Conservation (phyloP, 2,113 vertebrate genomes). For the human region GRCh38 chr9:24171501-24172000, state of each 20-base stretch:
- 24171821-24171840: background rate
- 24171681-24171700: background rate
- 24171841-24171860: background rate
- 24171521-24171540: conserved; percentile 31
- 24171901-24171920: background rate
- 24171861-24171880: background rate
- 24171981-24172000: background rate
- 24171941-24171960: background rate
- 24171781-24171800: background rate
- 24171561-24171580: conserved; percentile 1
- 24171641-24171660: background rate
- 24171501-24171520: conserved; percentile 18
- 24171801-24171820: background rate
- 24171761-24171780: background rate
- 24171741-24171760: background rate
- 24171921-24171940: background rate
- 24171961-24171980: background rate
- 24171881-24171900: background rate
- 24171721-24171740: background rate
- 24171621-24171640: background rate
- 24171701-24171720: background rate
- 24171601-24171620: background rate
- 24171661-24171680: conserved; percentile 18
- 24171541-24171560: background rate
- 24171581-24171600: background rate